Evolutionary conservation across 2,797 vertebrate species (phyloP), one percentile per base, ranked within the genome.

Genomic region (Lepilemur ruficaudatus): DNA sequence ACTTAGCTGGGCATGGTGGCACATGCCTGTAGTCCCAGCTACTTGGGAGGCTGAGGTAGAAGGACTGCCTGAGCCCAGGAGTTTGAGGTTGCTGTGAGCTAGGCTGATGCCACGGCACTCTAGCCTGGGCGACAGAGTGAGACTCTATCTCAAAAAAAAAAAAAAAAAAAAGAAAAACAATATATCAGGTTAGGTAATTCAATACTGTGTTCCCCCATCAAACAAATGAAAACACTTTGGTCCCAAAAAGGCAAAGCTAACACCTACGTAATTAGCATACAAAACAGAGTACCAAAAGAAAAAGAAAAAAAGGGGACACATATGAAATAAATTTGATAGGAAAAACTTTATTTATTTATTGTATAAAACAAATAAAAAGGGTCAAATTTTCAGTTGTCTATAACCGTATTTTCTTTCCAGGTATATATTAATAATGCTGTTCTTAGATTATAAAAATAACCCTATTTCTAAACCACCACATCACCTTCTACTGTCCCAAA

Each of bases 221-320:
- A 91, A 88, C 11, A 89, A 79, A 95, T 38, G n/a, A 86, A 73
- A 86, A 91, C 23, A 50, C 28, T 76, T 41, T 67, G 35, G 78
- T 86, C 28, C 84, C 48, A 43, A 73, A 96, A 86, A 79, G 70
- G 18, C 38, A 95, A 92, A 82, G n/a, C 22, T 91, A 94, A 81
- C 84, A 69, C 28, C 25, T 75, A 93, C 0, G 28, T 35, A 85
- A 55, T 79, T 82, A 80, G 18, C 80, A 89, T 18, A 57, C 46
- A 17, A 95, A 61, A 82, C 20, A 85, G 8, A 75, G 28, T 63
- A 23, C 28, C 28, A 59, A 23, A 38, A 69, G 9, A 48, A 57
- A 30, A 18, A 32, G 10, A 28, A 38, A 48, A 83, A 81, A 65
- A 22, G 15, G 17, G 59, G 57, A 59, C 1, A 89, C 32, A 75